Conservation (phyloP, 2,888 invertebrate genomes). For the Drosophila merina region DNA sequence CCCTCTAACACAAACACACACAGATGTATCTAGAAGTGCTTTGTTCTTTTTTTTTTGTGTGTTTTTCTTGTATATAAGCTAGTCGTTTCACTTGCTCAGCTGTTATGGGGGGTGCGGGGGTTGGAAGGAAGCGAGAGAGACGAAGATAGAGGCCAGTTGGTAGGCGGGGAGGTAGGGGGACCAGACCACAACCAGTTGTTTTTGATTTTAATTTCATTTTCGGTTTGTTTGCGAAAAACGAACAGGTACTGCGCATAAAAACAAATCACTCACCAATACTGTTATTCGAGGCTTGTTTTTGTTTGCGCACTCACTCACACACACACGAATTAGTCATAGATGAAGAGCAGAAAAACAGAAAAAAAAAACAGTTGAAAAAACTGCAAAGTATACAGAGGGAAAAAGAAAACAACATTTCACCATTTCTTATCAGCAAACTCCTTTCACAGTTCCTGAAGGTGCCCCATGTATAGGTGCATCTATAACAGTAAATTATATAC, state of each 20-base stretch:
- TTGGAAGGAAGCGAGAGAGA: neutral
- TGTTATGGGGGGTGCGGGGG: conserved; percentile 45
- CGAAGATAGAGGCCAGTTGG: no score
- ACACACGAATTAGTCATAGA: conserved; percentile 64
- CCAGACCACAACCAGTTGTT: conserved; percentile 54
- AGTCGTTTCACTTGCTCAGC: conserved; percentile 69
- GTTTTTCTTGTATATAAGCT: conserved; percentile 13
- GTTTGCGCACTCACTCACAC: conserved; percentile 19
- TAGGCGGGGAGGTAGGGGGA: neutral
- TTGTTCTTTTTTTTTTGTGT: conserved; percentile 1
- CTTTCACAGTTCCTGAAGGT: conserved; percentile 12
- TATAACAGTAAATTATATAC: no score
- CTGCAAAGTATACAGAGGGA: neutral
- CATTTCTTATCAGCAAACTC: neutral
- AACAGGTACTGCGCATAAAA: conserved; percentile 47
- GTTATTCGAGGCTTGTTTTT: conserved; percentile 23
- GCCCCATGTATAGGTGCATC: conserved; percentile 5
- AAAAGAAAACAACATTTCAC: neutral
- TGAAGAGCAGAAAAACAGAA: neutral
- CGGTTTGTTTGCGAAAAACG: conserved; percentile 42
- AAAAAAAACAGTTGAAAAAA: conserved; percentile 4
- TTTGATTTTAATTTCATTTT: conserved; percentile 48
- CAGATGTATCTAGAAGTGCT: neutral
- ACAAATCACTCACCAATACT: conserved; percentile 41
- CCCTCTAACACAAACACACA: conserved; percentile 17